Base-by-base conservation (phyloP, 2,113 vertebrate species). In the Neogale vison region DNA sequence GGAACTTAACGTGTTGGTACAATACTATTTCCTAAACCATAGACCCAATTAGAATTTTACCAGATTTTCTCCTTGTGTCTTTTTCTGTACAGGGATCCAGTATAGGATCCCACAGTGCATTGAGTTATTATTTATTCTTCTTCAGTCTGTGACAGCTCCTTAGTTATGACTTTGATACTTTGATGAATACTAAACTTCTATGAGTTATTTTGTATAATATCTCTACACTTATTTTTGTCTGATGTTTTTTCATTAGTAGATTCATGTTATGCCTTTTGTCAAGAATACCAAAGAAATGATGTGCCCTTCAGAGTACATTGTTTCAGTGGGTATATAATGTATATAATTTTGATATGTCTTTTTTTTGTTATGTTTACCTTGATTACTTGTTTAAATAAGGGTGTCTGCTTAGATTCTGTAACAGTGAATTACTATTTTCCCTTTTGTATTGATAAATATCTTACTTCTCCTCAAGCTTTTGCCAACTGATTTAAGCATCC, bases 81-180 rank as follows among this genome's bases (percentile, higher is more conserved):
- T 84, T 77, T 89, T 93, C 69, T 42, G 6, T 84, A 17, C 13
- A 67, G 71, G 26, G 55, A 57, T 36, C 23, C 36, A 72, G 14
- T 69, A 72, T 15, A 61, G 61, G 59, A 76, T 69, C 85, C 14
- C 7, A 31, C 29, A 71, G 79, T 52, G 29, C 52, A n/a, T 45
- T 90, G 45, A 83, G 50, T 69, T 83, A 23, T 42, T 90, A 1
- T 91, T 80, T 26, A 80, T 71, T 47, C n/a, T 91, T 26, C 18
- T 39, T 71, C 34, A 36, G 20, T 80, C 59, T 86, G 23, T 84
- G 52, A 77, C 23, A 77, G 12, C 76, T 94, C 34, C 15, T 92
- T 52, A 77, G 76, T 95, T 29, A 36, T 92, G 29, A 67, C 63
- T 90, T 57, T 81, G 92, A 94, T 26, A 76, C 55, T 87, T 90